phyloP scores from a whole-genome alignment of 2,797 vertebrate species.

The Periparus ater region DNA sequence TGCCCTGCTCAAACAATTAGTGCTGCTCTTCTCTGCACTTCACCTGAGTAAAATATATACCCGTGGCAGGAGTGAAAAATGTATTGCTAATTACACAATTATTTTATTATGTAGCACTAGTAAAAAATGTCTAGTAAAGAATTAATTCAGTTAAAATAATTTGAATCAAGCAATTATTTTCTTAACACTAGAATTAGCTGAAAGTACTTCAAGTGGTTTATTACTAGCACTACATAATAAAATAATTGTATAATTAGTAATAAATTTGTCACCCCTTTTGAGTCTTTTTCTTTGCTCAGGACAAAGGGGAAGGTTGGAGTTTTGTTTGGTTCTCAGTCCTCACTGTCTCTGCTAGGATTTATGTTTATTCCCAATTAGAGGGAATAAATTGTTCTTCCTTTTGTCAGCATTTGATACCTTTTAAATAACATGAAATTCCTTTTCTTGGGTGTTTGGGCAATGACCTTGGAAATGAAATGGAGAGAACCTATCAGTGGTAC shows the following conservation, averaged over 20 bases:
- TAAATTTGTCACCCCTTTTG: conserved; percentile 78
- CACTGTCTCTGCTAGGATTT: conserved; percentile 25
- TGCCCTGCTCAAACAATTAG: neutral
- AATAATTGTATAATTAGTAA: conserved; percentile 81
- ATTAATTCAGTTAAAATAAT: conserved; percentile 84
- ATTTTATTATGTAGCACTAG: conserved; percentile 80
- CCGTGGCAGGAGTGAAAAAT: conserved; percentile 77
- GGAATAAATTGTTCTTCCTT: neutral
- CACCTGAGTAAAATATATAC: conserved; percentile 70
- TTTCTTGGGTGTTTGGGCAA: neutral
- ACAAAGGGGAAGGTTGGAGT: conserved; percentile 54
- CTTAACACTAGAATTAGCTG: conserved; percentile 80
- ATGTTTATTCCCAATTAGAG: neutral
- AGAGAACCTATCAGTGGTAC: neutral
- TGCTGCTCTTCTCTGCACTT: conserved; percentile 35
- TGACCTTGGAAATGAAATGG: neutral
- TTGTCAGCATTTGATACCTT: neutral
- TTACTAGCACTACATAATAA: conserved; percentile 75
- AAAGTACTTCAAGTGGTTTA: conserved; percentile 79
- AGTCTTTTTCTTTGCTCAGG: conserved; percentile 66
- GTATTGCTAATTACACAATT: conserved; percentile 78
- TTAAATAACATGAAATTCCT: neutral
- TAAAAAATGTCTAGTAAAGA: conserved; percentile 81
- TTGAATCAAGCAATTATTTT: conserved; percentile 84
- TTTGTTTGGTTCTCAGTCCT: conserved; percentile 16